phyloP scores from a whole-genome alignment of 1,140 invertebrate genomes.

The Colletes latitarsis region DNA sequence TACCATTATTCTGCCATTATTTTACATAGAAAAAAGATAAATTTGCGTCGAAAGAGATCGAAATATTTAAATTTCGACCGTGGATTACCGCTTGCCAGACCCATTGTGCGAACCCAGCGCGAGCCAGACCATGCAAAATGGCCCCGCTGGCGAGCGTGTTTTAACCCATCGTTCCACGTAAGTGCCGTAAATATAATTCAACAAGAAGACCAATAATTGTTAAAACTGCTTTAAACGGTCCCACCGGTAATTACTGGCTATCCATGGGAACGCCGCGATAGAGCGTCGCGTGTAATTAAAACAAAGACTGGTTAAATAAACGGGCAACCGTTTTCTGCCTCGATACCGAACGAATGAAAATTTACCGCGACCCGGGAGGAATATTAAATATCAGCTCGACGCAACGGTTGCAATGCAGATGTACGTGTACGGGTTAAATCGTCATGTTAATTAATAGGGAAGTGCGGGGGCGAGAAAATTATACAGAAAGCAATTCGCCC shows the following conservation, averaged over 20 bases:
- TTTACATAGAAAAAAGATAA: no score
- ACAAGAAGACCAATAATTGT: background rate
- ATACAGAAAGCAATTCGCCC: conserved; percentile 44
- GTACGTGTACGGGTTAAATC: conserved; percentile 17
- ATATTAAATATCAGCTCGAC: conserved; percentile 17
- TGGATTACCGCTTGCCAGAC: no score
- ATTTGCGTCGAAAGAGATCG: no score
- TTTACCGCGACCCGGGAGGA: background rate
- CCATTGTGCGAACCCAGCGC: no score
- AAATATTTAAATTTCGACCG: no score
- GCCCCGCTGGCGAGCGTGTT: no score
- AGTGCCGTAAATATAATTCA: no score
- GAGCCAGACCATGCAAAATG: no score
- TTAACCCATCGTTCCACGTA: no score
- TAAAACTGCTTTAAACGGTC: background rate
- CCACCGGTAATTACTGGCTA: background rate
- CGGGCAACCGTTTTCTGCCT: background rate
- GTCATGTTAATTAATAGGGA: conserved; percentile 69
- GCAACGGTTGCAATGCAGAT: background rate
- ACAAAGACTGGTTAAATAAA: background rate
- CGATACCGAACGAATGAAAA: background rate
- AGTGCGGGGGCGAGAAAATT: conserved; percentile 66
- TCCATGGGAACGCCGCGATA: background rate
- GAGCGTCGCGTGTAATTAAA: no score
- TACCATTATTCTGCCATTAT: no score